Evolutionary conservation across 2,888 invertebrate species (phyloP), one percentile per base, ranked within the genome.

Genomic region (Coenonympha glycerion): DNA sequence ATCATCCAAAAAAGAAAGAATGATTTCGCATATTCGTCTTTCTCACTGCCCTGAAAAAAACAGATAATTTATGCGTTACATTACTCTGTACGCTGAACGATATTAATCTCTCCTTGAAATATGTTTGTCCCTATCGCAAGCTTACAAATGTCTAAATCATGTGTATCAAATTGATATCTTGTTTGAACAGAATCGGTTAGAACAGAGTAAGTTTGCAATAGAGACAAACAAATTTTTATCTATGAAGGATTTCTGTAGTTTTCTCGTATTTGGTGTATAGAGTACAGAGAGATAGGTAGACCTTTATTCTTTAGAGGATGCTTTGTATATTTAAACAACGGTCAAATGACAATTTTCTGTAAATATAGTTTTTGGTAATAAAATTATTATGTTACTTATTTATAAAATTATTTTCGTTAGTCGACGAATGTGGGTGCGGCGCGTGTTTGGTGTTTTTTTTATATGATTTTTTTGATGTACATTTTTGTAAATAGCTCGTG

Each of bases 401-500:
- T 77, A 76, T 76, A 71, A n/a, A n/a, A n/a, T n/a, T n/a, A 70
- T 73, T 42, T 73, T 68, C 63, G 64, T 52, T 57, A 15, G 18
- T 34, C 33, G 24, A 65, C 62, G 65, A 62, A 62, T 70, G 63
- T 67, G 69, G 71, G 63, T 67, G 69, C 71, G 62, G 65, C 57
- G 60, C 53, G 62, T 58, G 66, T 62, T 62, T 53, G 59, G 56
- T 62, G 60, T 54, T 61, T 62, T 34, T n/a, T 59, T 53, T 66
- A 58, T 61, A 49, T 62, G 56, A 53, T 49, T 58, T 47, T 49
- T 55, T 59, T 56, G 52, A 59, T 79, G 80, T 81, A 81, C 62
- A 78, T 73, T 78, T 71, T 58, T 73, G 75, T 79, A 78, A 68
- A 81, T 80, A 80, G 59, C 58, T 62, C 58, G 58, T 62, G 61